phyloP scores from a whole-genome alignment of 2,888 invertebrate species.

The Nomada ruficornis region DNA sequence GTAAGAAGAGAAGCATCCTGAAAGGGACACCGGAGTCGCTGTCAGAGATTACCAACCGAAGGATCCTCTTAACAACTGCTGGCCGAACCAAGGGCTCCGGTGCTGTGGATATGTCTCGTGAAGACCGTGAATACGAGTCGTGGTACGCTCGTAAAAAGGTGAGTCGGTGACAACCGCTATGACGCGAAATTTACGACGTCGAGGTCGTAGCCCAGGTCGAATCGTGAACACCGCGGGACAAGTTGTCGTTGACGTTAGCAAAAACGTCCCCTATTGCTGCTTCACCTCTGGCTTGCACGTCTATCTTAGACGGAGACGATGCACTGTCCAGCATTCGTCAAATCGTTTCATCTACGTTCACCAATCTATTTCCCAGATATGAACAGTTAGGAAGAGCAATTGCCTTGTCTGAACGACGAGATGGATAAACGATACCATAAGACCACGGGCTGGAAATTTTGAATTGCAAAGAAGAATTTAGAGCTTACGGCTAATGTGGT shows the following conservation, averaged over 20 bases:
- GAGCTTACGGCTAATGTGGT: constrained; percentile 47
- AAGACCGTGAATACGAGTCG: constrained; percentile 68
- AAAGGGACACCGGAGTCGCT: constrained; percentile 49
- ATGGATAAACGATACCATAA: background rate
- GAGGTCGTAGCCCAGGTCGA: constrained; percentile 79
- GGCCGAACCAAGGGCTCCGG: constrained; percentile 52
- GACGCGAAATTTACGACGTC: constrained; percentile 80
- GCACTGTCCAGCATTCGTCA: constrained; percentile 26
- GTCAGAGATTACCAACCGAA: constrained; percentile 58
- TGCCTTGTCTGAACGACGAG: background rate
- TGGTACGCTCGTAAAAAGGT: constrained; percentile 78
- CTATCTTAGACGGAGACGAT: constrained; percentile 36
- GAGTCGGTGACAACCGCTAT: constrained; percentile 80
- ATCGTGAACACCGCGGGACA: constrained; percentile 80
- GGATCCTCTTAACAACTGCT: constrained; percentile 66
- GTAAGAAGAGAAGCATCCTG: constrained; percentile 55
- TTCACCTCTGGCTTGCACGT: constrained; percentile 44
- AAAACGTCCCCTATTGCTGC: constrained; percentile 59
- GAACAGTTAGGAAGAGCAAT: constrained; percentile 24
- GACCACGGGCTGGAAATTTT: background rate
- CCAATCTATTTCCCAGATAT: constrained; percentile 21
- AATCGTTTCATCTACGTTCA: constrained; percentile 9
- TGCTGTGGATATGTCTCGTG: constrained; percentile 62
- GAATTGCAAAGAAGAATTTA: constrained; percentile 28
- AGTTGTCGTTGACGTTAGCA: constrained; percentile 74